Conservation (phyloP, 2,113 vertebrate species). For the Saguinus midas region DNA sequence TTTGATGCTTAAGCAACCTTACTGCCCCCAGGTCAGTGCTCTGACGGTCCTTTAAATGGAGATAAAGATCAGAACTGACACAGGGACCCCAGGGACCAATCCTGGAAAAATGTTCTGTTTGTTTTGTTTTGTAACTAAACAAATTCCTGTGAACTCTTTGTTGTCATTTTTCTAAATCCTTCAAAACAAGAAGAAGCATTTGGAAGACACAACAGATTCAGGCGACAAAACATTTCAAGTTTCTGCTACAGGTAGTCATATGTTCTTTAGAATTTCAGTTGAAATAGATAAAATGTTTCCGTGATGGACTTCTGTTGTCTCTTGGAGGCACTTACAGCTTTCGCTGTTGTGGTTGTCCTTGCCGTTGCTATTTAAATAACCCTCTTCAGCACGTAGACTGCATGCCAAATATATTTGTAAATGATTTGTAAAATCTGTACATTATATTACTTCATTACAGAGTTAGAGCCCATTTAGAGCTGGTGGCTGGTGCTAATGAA, state of each 20-base stretch:
- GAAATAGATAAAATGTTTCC: conserved; percentile 25
- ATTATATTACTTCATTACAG: not conserved
- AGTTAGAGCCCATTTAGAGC: not conserved
- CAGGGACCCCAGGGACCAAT: conserved; percentile 38
- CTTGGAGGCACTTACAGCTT: not conserved
- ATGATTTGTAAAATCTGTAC: not conserved
- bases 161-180: conserved; percentile 74
- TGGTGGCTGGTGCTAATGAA: not conserved
- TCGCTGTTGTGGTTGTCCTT: not conserved
- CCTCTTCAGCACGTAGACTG: not conserved
- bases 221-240: conserved; percentile 54
- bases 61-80: conserved; percentile 73
- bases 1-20: conserved; percentile 61
- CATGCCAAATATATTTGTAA: not conserved
- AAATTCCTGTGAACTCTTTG: conserved; percentile 74
- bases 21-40: conserved; percentile 41
- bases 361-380: not conserved
- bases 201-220: conserved; percentile 59
- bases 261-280: conserved; percentile 14
- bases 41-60: conserved; percentile 49
- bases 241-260: not conserved
- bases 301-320: not conserved
- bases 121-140: conserved; percentile 77
- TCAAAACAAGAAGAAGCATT: conserved; percentile 8
- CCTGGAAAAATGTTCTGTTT: conserved; percentile 73